These are phyloP conservation scores for Epiperipatus broadwayi DNA, from an alignment of 2,888 invertebrate species.

Conservation along the genomic window DNA sequence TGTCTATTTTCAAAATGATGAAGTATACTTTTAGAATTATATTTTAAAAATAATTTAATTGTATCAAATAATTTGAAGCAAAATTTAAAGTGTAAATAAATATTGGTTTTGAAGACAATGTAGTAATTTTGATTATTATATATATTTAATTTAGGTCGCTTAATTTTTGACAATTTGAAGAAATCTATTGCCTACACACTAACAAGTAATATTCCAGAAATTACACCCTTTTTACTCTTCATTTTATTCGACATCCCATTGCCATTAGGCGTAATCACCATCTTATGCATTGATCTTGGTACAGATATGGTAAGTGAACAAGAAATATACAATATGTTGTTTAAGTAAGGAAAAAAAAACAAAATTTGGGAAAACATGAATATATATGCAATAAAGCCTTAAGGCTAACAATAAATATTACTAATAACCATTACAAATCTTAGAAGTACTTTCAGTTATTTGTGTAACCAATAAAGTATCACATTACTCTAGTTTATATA, in stretches of 20 bases:
- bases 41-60: background rate
- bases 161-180: constrained; percentile 38
- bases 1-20: background rate
- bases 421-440: no score
- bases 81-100: background rate
- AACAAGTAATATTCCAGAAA: constrained; percentile 36
- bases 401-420: no score
- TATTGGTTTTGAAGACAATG: background rate
- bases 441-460: no score
- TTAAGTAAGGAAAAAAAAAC: no score
- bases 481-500: no score
- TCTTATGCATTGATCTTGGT: constrained; percentile 36
- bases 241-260: constrained; percentile 33
- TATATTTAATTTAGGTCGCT: constrained; percentile 25
- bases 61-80: no score
- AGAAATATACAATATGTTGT: no score
- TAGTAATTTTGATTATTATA: constrained; percentile 10
- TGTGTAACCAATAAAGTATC: no score
- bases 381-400: no score
- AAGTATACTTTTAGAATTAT: background rate
- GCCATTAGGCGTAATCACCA: constrained; percentile 36
- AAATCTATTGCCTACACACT: constrained; percentile 38
- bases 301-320: constrained; percentile 35
- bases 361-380: no score
- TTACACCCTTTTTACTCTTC: constrained; percentile 35